phyloP scores from a whole-genome alignment of 2,113 vertebrate species.

The Nibea coibor region DNA sequence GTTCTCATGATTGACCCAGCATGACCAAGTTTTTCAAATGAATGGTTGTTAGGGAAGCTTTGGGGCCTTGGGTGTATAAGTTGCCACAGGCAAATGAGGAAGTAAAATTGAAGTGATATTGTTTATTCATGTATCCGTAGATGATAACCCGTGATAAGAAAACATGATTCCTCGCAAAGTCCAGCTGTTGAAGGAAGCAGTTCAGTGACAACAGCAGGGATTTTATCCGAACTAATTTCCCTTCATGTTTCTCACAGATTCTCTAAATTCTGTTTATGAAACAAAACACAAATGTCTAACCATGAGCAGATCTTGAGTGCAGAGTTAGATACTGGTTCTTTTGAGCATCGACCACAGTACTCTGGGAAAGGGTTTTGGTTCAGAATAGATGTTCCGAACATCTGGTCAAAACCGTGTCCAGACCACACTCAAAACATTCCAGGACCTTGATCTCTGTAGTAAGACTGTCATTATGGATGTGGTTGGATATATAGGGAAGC shows the following conservation, averaged over 20 bases:
- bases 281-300: constrained; percentile 8
- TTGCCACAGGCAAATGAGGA: neutral
- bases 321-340: constrained; percentile 1
- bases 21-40: constrained; percentile 20
- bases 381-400: constrained; percentile 80
- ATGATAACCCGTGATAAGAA: constrained; percentile 5
- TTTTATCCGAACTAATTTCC: neutral
- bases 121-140: constrained; percentile 9
- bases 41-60: constrained; percentile 11
- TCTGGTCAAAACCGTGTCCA: constrained; percentile 69
- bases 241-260: constrained; percentile 13
- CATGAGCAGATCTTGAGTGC: neutral
- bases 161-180: neutral
- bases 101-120: neutral
- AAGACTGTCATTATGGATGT: constrained; percentile 81
- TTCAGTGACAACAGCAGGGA: neutral
- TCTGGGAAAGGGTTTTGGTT: constrained; percentile 42
- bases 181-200: neutral
- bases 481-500: constrained; percentile 72
- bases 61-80: neutral
- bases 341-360: constrained; percentile 31
- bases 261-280: constrained; percentile 13
- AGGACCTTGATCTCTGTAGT: constrained; percentile 60
- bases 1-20: constrained; percentile 39
- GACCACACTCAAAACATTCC: constrained; percentile 66